A percentile compares a stretch with the other conserved stretches of the same genome.
Evolutionary conservation across 2,113 vertebrate species (phyloP).

Genomic region (Xerus inauris): DNA sequence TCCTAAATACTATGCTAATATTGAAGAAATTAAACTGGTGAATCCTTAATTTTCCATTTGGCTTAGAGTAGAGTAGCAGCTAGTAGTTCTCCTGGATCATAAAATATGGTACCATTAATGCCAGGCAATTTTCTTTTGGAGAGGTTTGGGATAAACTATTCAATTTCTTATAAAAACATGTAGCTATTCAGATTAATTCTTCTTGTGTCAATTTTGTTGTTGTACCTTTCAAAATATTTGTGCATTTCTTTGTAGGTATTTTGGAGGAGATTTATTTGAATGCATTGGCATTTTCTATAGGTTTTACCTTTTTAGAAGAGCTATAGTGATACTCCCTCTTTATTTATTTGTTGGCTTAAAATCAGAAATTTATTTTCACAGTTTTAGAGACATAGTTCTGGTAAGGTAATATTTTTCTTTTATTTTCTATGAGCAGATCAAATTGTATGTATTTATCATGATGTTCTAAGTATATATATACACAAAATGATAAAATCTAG

Average conservation of each 20-base stretch:
- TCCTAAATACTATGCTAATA: background rate
- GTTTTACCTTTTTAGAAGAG: background rate
- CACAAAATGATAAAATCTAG: background rate
- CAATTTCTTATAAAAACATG: background rate
- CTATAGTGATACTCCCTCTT: background rate
- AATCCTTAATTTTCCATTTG: background rate
- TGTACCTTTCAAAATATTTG: background rate
- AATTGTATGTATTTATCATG: background rate
- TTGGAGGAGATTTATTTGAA: background rate
- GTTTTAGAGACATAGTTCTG: background rate
- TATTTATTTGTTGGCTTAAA: background rate
- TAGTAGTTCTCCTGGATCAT: background rate
- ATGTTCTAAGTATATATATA: background rate
- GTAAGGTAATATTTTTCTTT: background rate
- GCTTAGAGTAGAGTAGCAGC: background rate
- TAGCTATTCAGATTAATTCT: background rate
- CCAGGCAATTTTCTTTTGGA: background rate
- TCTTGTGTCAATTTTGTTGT: background rate
- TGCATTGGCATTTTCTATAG: background rate
- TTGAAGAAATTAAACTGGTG: background rate
- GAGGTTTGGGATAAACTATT: constrained; percentile 5
- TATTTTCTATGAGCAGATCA: background rate
- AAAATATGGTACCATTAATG: background rate
- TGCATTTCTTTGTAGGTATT: no score
- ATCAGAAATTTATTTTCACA: background rate